phyloP scores from a whole-genome alignment of 2,888 invertebrate species.

The Dryocosmus kuriphilus region DNA sequence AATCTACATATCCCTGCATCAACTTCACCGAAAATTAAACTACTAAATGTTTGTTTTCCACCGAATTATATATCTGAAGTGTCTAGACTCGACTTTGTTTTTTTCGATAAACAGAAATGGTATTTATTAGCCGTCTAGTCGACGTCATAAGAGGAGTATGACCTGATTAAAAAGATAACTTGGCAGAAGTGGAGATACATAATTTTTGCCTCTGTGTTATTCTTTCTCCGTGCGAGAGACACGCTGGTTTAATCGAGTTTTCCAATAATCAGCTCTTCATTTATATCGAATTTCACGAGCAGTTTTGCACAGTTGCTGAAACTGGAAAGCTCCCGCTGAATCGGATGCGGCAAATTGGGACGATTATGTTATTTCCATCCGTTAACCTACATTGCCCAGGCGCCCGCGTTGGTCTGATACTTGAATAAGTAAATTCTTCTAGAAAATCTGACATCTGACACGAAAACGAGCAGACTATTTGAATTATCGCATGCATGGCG shows the following conservation, averaged over 20 bases:
- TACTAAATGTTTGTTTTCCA: background rate
- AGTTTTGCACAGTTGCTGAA: conserved; percentile 39
- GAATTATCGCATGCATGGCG: conserved; percentile 74
- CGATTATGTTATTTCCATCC: conserved; percentile 72
- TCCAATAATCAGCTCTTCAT: conserved; percentile 5
- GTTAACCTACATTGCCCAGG: conserved; percentile 72
- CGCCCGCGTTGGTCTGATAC: conserved; percentile 64
- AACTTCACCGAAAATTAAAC: background rate
- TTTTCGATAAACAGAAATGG: background rate
- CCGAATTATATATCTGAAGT: background rate
- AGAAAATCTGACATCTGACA: conserved; percentile 75
- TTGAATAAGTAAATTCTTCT: conserved; percentile 73
- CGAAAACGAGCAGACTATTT: conserved; percentile 73
- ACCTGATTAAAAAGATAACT: background rate
- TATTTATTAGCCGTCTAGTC: background rate
- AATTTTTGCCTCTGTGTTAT: conserved; percentile 9
- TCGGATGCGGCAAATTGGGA: conserved; percentile 65
- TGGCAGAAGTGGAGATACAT: background rate
- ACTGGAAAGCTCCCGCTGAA: conserved; percentile 14
- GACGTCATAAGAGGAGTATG: background rate
- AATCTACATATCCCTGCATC: too few relatives aligned
- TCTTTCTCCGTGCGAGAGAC: background rate
- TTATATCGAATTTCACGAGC: conserved; percentile 10
- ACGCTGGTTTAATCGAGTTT: conserved; percentile 11
- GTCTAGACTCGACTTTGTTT: conserved; percentile 7